Percentiles rank a stretch among this genome's conserved stretches.
These are phyloP conservation scores for Gallinago nigripennis DNA, from an alignment of 2,797 vertebrate genomes.

Conservation along the genomic window DNA sequence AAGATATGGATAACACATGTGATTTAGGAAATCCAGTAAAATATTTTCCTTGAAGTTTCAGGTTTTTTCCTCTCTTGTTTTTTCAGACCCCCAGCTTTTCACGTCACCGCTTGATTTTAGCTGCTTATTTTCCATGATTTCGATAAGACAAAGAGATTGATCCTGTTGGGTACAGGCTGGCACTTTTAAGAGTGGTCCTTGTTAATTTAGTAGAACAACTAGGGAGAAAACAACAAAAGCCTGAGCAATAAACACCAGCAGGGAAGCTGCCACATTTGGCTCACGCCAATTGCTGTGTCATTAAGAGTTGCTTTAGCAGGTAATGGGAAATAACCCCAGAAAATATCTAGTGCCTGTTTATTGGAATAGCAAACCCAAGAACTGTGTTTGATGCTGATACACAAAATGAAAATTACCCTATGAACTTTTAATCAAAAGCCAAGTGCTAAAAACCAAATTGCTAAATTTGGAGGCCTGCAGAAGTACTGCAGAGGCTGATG, in stretches of 20 bases:
- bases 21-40: constrained; percentile 43
- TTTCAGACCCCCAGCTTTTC: not conserved
- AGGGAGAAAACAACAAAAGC: not conserved
- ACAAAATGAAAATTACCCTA: not conserved
- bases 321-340: not conserved
- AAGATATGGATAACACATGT: not conserved
- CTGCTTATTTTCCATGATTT: not conserved
- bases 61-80: not conserved
- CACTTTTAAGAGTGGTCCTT: not conserved
- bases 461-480: not conserved
- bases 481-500: not conserved
- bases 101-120: not conserved
- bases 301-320: not conserved
- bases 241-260: not conserved
- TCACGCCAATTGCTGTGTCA: not conserved
- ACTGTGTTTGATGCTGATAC: not conserved
- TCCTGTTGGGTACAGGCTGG: not conserved
- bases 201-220: not conserved
- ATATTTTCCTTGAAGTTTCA: not conserved
- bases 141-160: not conserved
- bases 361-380: not conserved
- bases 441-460: not conserved
- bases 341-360: not conserved
- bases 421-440: not conserved
- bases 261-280: not conserved